phyloP scores from a whole-genome alignment of 2,888 invertebrate genomes.

The Polydrusus pterygomalis region DNA sequence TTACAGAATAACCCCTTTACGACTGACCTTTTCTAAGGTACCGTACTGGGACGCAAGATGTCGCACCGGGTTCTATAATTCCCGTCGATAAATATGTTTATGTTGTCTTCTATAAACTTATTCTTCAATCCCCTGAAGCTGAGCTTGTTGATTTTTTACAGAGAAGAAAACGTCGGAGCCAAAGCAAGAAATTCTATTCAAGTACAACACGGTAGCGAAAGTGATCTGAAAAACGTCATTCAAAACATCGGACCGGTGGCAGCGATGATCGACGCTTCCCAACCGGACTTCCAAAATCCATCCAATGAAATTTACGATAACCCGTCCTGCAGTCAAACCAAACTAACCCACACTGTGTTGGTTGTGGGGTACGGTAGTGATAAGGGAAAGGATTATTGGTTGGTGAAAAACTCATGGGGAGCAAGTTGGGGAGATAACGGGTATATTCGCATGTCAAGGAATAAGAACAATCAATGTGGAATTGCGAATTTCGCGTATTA shows the following conservation, averaged over 20 bases:
- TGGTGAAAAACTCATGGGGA: constrained; percentile 82
- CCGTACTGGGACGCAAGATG: no score
- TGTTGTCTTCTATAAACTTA: no score
- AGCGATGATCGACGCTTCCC: background rate
- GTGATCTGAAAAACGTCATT: background rate
- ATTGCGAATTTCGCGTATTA: constrained; percentile 86
- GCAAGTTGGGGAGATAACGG: constrained; percentile 65
- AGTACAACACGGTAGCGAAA: background rate
- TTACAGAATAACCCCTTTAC: no score
- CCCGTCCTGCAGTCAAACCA: constrained; percentile 6
- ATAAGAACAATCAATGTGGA: constrained; percentile 84
- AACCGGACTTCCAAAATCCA: background rate
- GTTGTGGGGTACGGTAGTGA: constrained; percentile 82
- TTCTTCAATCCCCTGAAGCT: no score
- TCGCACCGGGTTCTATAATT: no score
- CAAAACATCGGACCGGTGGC: constrained; percentile 11
- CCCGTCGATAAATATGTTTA: no score
- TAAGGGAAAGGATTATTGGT: constrained; percentile 75
- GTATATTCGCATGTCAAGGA: constrained; percentile 63
- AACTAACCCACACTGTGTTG: constrained; percentile 75
- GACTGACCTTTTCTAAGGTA: no score
- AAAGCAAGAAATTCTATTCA: background rate
- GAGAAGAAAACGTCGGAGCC: constrained; percentile 5
- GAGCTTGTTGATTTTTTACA: no score
- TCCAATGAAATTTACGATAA: constrained; percentile 1